Evolutionary conservation across 2,888 invertebrate species (phyloP), one percentile per base, ranked within the genome.

Genomic region (Tiliacea citrago): DNA sequence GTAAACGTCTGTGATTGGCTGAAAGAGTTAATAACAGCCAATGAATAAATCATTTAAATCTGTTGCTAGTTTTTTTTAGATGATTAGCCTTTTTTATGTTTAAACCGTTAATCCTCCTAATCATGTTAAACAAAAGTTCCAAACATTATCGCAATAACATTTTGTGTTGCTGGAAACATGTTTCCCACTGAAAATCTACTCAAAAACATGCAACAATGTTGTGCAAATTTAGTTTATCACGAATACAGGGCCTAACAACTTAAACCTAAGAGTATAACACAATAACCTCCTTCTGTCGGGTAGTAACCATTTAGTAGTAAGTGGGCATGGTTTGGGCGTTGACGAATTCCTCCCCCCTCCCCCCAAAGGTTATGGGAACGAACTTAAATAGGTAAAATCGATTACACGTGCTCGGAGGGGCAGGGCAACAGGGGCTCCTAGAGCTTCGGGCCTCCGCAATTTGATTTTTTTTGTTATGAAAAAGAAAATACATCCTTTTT

Each of bases 301-400:
- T 29, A 29, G 29, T 60, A 35, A 58, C n/a, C 29, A 74, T 74
- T 35, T n/a, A 60, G 8, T 47, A 4, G 16, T 10, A 24, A 47
- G 58, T 24, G 13, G 3, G 45, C 13, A 35, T 5, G 9, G 42
- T 45, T 16, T 29, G 13, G 47, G 29, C n/a, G 13, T 49, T 49
- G 29, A 42, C 12, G n/a, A 65, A 76, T 42, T 18, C 16, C 62
- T 62, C 39, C 39, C 39, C 39, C 39, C 39, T 5, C 39, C 35
- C 24, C 16, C 24, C 8, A 9, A 57, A 49, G 55, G 29, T 18
- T n/a, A 49, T 7, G n/a, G 49, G 8, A 24, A n/a, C 12, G 6
- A 24, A 45, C 24, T 45, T 12, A 45, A 35, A 49, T 65, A 49
- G n/a, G 8, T n/a, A 24, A 29, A 39, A 74, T 78, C 24, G 75